Conservation (phyloP, 2,797 vertebrate genomes). For the Anguilla marmorata region DNA sequence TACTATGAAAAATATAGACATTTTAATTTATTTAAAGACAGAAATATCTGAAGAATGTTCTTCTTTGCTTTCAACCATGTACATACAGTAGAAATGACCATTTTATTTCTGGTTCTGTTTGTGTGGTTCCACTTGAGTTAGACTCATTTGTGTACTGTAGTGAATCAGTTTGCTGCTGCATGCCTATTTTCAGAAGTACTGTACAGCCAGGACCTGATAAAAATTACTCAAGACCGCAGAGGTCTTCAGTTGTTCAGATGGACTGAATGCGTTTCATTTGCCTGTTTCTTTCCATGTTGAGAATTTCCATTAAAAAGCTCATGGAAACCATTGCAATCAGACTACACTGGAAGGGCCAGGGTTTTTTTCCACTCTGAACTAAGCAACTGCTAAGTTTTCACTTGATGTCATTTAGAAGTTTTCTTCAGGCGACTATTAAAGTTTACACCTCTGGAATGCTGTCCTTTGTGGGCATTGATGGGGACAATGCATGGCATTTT, state of each 20-base stretch:
- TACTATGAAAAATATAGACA: conserved; percentile 18
- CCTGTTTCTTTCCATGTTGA: not conserved
- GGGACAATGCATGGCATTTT: not conserved
- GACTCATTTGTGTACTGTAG: conserved; percentile 20
- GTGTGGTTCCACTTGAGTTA: conserved; percentile 16
- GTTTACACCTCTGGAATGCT: not conserved
- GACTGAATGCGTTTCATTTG: not conserved
- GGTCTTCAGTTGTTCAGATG: not conserved
- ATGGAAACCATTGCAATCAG: not conserved
- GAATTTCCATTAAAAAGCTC: not conserved
- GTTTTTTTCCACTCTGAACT: not conserved
- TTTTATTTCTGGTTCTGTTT: conserved; percentile 6
- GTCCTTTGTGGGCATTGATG: not conserved
- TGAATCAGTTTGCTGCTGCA: conserved; percentile 26
- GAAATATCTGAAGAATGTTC: conserved; percentile 43
- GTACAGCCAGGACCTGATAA: conserved; percentile 12
- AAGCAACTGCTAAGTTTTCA: not conserved
- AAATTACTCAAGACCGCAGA: not conserved
- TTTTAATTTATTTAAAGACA: conserved; percentile 30
- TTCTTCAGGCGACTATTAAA: not conserved
- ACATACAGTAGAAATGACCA: conserved; percentile 7
- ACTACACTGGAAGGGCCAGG: not conserved
- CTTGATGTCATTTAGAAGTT: not conserved
- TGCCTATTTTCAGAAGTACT: conserved; percentile 26
- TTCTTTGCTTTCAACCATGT: conserved; percentile 16